Conservation (phyloP, 2,797 vertebrate genomes). For the Gallinago nigripennis region DNA sequence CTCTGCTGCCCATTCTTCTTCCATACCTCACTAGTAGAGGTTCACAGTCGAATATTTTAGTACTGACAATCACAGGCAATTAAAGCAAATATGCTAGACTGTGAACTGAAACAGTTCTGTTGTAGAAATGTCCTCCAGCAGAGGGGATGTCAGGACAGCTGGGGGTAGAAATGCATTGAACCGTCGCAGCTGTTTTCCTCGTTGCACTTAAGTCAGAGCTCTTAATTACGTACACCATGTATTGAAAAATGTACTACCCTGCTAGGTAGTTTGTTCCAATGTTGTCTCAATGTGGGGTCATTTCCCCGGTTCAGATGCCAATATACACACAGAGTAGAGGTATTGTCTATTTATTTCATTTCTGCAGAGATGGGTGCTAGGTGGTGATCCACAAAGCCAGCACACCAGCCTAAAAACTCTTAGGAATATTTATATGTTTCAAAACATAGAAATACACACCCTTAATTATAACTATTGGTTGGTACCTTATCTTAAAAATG, state of each 20-base stretch:
- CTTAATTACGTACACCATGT: background rate
- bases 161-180: background rate
- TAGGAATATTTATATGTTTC: no score
- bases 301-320: no score
- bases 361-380: no score
- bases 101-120: background rate
- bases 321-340: no score
- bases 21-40: background rate
- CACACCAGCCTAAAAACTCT: no score
- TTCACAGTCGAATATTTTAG: background rate
- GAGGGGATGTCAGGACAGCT: background rate
- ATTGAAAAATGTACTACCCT: background rate
- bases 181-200: background rate
- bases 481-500: no score
- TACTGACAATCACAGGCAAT: background rate
- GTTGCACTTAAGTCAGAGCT: background rate
- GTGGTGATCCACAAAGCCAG: no score
- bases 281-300: no score
- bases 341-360: no score
- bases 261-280: background rate
- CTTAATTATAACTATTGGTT: no score
- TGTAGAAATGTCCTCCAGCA: background rate
- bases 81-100: background rate
- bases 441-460: no score
- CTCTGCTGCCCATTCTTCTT: background rate